These are phyloP conservation scores for Siniperca knerii DNA, from an alignment of 2,113 vertebrate genomes.

Conservation along the genomic window DNA sequence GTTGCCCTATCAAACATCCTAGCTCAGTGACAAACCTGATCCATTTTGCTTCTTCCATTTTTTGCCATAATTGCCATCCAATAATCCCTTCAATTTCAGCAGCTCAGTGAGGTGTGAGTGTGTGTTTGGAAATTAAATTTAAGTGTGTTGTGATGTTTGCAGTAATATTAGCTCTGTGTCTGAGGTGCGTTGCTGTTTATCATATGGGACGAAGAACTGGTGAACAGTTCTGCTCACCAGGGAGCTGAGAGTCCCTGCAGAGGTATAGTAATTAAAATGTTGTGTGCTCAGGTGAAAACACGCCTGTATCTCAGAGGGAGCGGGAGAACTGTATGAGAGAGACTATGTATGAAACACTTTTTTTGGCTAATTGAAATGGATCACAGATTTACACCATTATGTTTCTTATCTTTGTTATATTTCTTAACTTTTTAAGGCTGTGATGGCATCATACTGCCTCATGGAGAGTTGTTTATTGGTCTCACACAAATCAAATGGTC, in stretches of 20 bases:
- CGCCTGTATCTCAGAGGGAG: slow-evolving; percentile 52
- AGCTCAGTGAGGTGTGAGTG: slow-evolving; percentile 4
- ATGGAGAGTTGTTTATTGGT: not conserved
- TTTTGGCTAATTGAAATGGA: not conserved
- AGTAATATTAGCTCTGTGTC: slow-evolving; percentile 36
- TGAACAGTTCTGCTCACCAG: slow-evolving; percentile 62
- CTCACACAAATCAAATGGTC: not conserved
- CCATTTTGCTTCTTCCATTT: slow-evolving; percentile 1
- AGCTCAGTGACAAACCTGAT: slow-evolving; percentile 14
- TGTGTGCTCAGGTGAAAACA: slow-evolving; percentile 76
- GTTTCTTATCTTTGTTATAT: not conserved
- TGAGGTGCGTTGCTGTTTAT: slow-evolving; percentile 60
- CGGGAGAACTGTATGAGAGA: not conserved
- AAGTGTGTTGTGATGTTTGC: slow-evolving; percentile 40
- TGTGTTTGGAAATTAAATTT: slow-evolving; percentile 50
- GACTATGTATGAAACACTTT: not conserved
- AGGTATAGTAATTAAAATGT: slow-evolving; percentile 81
- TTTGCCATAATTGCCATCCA: slow-evolving; percentile 12
- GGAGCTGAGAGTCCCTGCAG: slow-evolving; percentile 67
- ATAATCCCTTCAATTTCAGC: slow-evolving; percentile 29
- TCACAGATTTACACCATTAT: not conserved
- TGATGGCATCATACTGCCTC: not conserved
- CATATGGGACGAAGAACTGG: slow-evolving; percentile 68
- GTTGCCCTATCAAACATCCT: not conserved
- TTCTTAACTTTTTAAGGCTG: not conserved